Evolutionary conservation across 2,888 invertebrate species (phyloP).

Genomic region (Pyrocoelia pectoralis): DNA sequence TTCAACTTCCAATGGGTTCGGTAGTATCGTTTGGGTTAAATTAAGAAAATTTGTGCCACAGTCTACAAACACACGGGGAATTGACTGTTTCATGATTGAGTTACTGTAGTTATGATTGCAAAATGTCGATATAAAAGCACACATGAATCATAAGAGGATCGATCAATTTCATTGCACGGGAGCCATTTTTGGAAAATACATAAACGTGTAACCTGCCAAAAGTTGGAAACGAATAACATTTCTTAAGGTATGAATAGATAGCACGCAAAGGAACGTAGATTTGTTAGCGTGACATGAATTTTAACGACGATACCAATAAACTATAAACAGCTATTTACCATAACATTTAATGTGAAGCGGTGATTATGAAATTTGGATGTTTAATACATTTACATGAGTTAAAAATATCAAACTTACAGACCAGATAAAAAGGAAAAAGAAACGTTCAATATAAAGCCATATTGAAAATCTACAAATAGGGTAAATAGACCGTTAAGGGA

Average conservation of each 20-base stretch:
- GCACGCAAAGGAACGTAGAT: background rate
- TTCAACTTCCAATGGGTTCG: too few species aligned
- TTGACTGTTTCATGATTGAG: too few species aligned
- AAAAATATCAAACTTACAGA: background rate
- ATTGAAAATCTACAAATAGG: background rate
- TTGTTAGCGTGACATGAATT: background rate
- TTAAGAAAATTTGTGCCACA: too few species aligned
- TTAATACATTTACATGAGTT: background rate
- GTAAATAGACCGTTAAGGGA: constrained; percentile 24
- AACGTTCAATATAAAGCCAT: constrained; percentile 2
- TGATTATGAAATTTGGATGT: background rate
- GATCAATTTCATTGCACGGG: too few species aligned
- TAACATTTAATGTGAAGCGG: background rate
- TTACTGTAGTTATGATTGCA: too few species aligned
- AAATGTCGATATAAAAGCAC: too few species aligned
- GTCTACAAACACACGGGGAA: too few species aligned
- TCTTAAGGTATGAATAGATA: background rate
- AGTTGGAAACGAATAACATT: too few species aligned
- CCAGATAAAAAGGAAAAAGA: background rate
- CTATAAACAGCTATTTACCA: background rate
- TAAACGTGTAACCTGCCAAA: too few species aligned
- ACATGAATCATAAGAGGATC: too few species aligned
- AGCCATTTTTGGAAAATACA: too few species aligned
- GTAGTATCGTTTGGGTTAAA: too few species aligned
- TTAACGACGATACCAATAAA: background rate